Percentiles rank a stretch among this genome's conserved stretches.
Evolutionary conservation across 2,113 vertebrate genomes (phyloP).

Genomic region (Cheilinus undulatus): DNA sequence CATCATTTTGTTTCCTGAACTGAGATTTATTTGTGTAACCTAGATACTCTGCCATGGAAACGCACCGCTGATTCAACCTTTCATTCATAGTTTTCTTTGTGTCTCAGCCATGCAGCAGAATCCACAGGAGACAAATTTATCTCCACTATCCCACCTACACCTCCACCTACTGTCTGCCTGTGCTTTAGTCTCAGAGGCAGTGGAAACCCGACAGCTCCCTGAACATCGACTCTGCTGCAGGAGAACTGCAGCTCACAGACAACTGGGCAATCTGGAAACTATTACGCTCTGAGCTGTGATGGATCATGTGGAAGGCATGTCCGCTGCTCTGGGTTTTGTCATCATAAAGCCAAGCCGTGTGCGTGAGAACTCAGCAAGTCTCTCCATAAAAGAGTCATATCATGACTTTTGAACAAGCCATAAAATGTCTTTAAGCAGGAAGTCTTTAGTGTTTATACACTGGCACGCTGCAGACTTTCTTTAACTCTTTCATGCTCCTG

Average conservation of each 20-base stretch:
- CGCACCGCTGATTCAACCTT: neutral
- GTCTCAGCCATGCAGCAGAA: neutral
- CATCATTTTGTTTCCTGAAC: neutral
- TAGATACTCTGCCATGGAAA: neutral
- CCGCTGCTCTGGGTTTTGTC: conserved; percentile 63
- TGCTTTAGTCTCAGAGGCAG: neutral
- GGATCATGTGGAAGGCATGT: conserved; percentile 69
- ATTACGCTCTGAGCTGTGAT: conserved; percentile 53
- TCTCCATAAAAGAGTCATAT: conserved; percentile 37
- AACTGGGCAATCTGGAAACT: conserved; percentile 60
- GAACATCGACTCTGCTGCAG: conserved; percentile 1
- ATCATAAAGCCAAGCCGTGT: conserved; percentile 48
- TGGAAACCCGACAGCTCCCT: conserved; percentile 3
- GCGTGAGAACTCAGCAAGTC: conserved; percentile 47
- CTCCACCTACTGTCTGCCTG: too few species aligned
- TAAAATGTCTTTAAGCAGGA: neutral
- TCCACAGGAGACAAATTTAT: conserved; percentile 18
- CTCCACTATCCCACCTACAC: too few species aligned
- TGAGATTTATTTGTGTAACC: neutral
- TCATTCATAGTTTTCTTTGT: conserved; percentile 6
- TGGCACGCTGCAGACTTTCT: neutral
- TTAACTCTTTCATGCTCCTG: neutral
- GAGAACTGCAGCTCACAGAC: conserved; percentile 25
- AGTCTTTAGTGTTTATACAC: neutral
- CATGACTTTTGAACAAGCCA: conserved; percentile 12